Evolutionary conservation across 2,888 invertebrate genomes (phyloP), one percentile per base, ranked within the genome.

Genomic region (Troides helena): DNA sequence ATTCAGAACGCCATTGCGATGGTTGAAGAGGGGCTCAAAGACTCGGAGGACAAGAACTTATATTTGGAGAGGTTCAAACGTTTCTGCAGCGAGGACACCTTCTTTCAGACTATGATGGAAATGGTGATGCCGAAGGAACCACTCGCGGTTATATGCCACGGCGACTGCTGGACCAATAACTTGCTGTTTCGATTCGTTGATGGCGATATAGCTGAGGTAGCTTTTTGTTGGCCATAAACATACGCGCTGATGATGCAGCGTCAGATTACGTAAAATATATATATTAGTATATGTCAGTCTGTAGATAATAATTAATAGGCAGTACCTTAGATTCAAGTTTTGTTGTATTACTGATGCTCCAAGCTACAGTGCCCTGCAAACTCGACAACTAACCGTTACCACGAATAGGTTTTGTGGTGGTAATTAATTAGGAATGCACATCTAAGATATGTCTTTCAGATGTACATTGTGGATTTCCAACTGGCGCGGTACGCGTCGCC

Each of bases 101-200:
- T 96, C 81, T 96, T 96, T 80, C 91, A 92, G 10, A 93, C 93
- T 43, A 96, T 96, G 96, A 93, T 95, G 70, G 92, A 94, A 39
- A 82, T 95, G 76, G 95, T 95, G 0, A 90, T 93, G 2, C 92
- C 94, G 0, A 92, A 92, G 74, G 95, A 95, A 58, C 94, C 95
- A 0, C 80, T 96, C 60, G 95, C 95, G 0, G 95, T 96, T 3
- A 95, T 96, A 74, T 94, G 95, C 67, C 96, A 96, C 76, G 96
- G 96, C 0, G 96, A 96, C 75, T 96, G 95, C 79, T 96, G 96
- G 96, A 95, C 95, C 0, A 96, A 96, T 77, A 96, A 96, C 81
- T 93, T 96, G 77, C 82, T 96, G 30, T 96, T 95, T 78, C 91
- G 93, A 74, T 94, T 95, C 74, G 86, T 90, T 7, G 86, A 88